Percentiles rank a stretch among this genome's conserved stretches.
These are phyloP conservation scores for Oreotrochilus melanogaster DNA, from an alignment of 2,113 vertebrate genomes.

Conservation along the genomic window DNA sequence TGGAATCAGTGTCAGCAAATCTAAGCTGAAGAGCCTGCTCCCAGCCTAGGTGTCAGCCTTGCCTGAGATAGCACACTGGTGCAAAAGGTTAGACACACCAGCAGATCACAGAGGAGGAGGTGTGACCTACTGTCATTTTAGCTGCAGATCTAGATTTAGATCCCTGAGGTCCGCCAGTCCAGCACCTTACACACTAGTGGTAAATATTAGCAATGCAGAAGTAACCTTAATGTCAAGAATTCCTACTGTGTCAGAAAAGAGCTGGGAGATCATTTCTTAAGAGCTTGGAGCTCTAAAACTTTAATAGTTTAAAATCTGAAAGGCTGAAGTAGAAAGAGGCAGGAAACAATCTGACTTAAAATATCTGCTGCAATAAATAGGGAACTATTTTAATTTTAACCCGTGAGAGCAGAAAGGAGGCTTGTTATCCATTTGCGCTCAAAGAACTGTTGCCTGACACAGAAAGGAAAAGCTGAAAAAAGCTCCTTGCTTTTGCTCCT, in stretches of 20 bases:
- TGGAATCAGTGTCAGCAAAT: not conserved
- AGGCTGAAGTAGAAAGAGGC: slow-evolving; percentile 39
- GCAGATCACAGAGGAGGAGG: not conserved
- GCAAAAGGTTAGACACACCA: not conserved
- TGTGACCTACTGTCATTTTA: not conserved
- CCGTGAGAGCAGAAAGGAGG: not conserved
- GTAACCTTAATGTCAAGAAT: not conserved
- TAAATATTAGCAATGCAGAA: slow-evolving; percentile 19
- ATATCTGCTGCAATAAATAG: not conserved
- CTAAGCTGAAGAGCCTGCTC: not conserved
- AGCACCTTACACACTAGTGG: not conserved
- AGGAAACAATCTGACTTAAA: not conserved
- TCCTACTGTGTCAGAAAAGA: slow-evolving; percentile 1
- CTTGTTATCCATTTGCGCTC: slow-evolving; percentile 13
- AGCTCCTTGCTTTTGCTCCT: slow-evolving; percentile 12
- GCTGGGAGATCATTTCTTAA: not conserved
- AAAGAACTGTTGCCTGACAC: slow-evolving; percentile 25
- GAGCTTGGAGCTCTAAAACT: not conserved
- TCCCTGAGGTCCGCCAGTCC: not conserved
- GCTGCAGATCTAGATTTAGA: not conserved
- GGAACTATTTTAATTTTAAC: slow-evolving; percentile 25
- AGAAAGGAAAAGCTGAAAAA: slow-evolving; percentile 19
- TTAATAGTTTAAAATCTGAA: not conserved
- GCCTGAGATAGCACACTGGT: not conserved
- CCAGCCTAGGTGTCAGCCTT: not conserved